Percentiles rank a stretch among this genome's conserved stretches.
Evolutionary conservation across 1,140 invertebrate genomes (phyloP).

Genomic region (Drosophila miranda): DNA sequence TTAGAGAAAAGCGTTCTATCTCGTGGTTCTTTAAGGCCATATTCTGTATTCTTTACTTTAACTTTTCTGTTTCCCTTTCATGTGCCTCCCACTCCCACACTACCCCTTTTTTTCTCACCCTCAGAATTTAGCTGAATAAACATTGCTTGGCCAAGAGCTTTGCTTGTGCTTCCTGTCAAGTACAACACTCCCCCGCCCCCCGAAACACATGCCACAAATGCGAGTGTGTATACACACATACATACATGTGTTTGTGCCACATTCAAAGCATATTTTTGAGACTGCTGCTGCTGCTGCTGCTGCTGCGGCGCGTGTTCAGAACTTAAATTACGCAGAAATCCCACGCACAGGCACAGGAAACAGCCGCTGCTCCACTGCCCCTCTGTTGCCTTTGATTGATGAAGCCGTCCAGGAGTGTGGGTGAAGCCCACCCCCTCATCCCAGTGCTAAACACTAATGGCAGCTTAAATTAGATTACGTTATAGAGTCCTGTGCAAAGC

Average conservation of each 20-base stretch:
- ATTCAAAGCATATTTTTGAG: slow-evolving; percentile 65
- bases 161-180: slow-evolving; percentile 23
- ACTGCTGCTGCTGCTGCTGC: slow-evolving; percentile 26
- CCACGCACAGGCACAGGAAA: slow-evolving; percentile 47
- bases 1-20: no score
- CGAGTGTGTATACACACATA: not conserved
- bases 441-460: slow-evolving; percentile 76
- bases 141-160: slow-evolving; percentile 38
- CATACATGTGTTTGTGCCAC: slow-evolving; percentile 9
- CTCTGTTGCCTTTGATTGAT: slow-evolving; percentile 61
- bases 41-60: not conserved
- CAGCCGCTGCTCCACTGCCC: no score
- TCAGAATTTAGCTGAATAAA: slow-evolving; percentile 25
- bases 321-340: slow-evolving; percentile 66
- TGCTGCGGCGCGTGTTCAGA: slow-evolving; percentile 61
- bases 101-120: no score
- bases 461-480: slow-evolving; percentile 77
- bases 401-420: slow-evolving; percentile 41
- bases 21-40: not conserved
- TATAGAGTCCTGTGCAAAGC: slow-evolving; percentile 28
- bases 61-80: slow-evolving; percentile 16
- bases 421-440: not conserved
- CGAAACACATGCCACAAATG: slow-evolving; percentile 64
- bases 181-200: not conserved
- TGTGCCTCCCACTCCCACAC: not conserved